A percentile compares a stretch with the other conserved stretches of the same genome.
Evolutionary conservation across 2,113 vertebrate species (phyloP).

Genomic region (Nettapus auritus): DNA sequence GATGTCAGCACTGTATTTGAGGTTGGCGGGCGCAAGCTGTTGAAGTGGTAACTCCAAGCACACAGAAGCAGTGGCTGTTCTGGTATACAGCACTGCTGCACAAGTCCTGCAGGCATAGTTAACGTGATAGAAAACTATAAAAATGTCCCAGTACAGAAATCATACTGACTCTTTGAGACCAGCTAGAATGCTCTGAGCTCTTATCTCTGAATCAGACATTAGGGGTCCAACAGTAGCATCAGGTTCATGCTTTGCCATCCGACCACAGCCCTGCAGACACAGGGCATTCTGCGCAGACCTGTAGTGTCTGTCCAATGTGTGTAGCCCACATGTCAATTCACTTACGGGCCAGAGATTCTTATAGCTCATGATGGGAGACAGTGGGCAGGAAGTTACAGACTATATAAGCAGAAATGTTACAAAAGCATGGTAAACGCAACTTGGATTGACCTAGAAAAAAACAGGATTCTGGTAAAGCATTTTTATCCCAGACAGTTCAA

Average conservation of each 20-base stretch:
- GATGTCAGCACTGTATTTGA: not conserved
- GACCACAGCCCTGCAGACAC: no score
- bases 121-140: not conserved
- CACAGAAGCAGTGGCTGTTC: not conserved
- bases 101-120: not conserved
- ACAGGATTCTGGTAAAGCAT: not conserved
- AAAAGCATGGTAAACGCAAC: not conserved
- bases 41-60: not conserved
- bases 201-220: not conserved
- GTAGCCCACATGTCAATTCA: no score
- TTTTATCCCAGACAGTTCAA: not conserved
- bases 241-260: not conserved
- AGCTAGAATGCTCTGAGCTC: not conserved
- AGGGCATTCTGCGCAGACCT: not conserved
- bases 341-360: not conserved
- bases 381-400: not conserved
- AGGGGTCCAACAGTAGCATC: not conserved
- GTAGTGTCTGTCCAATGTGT: not conserved
- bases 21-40: not conserved
- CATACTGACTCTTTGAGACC: not conserved
- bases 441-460: not conserved
- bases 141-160: not conserved
- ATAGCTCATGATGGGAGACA: not conserved
- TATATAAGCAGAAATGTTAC: not conserved
- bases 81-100: not conserved